Evolutionary conservation across 1,140 invertebrate genomes (phyloP).

Genomic region (Drosophila jambulina): DNA sequence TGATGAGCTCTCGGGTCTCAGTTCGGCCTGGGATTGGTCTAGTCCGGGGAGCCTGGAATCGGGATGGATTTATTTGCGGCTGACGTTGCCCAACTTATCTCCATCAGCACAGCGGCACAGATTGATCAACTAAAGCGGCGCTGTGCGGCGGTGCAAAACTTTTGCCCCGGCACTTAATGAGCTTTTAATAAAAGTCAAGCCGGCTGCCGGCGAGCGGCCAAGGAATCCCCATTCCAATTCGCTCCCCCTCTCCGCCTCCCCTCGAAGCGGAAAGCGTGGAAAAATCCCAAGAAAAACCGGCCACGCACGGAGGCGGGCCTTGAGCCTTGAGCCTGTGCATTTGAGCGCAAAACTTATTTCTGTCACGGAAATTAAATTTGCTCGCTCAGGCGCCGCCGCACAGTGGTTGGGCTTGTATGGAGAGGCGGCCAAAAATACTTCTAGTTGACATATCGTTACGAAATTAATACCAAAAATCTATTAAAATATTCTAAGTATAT

Average conservation of each 20-base stretch:
- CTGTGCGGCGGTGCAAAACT: slow-evolving; percentile 48
- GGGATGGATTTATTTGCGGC: slow-evolving; percentile 67
- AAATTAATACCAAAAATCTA: no score
- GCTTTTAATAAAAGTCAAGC: slow-evolving; percentile 83
- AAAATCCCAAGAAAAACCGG: slow-evolving; percentile 47
- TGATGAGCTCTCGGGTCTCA: slow-evolving; percentile 28
- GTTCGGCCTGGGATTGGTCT: slow-evolving; percentile 19
- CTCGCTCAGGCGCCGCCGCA: slow-evolving; percentile 63
- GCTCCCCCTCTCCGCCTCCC: background rate
- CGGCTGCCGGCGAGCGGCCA: slow-evolving; percentile 9
- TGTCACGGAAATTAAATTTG: slow-evolving; percentile 84
- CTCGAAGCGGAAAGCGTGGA: slow-evolving; percentile 28
- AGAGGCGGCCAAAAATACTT: no score
- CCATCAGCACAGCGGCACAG: slow-evolving; percentile 40
- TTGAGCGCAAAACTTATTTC: slow-evolving; percentile 84
- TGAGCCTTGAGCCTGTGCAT: slow-evolving; percentile 64
- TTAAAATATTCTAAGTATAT: no score
- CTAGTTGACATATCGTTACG: no score
- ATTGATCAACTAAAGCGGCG: slow-evolving; percentile 54
- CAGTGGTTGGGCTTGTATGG: no score
- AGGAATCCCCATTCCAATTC: slow-evolving; percentile 9
- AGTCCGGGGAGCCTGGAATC: slow-evolving; percentile 18
- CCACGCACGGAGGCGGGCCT: slow-evolving; percentile 58
- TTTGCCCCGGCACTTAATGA: slow-evolving; percentile 72
- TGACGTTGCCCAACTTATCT: slow-evolving; percentile 48